Evolutionary conservation across 1,140 invertebrate species (phyloP).

Genomic region (Drosophila murphyi): DNA sequence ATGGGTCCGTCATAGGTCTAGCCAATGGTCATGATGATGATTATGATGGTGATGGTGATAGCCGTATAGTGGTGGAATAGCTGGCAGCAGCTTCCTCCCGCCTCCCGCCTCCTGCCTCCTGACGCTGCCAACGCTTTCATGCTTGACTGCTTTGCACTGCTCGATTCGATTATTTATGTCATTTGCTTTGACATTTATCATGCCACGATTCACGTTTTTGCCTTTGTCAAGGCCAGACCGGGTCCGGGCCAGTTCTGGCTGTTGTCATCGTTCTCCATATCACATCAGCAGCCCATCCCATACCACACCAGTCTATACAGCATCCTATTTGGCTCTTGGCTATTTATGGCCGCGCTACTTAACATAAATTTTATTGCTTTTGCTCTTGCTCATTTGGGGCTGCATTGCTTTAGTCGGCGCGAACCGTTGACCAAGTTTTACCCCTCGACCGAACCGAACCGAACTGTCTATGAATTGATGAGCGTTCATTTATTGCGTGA

Average conservation of each 20-base stretch:
- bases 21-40: constrained; percentile 25
- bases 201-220: constrained; percentile 76
- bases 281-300: constrained; percentile 38
- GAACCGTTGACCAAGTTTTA: constrained; percentile 43
- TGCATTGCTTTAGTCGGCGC: constrained; percentile 66
- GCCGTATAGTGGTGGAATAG: constrained; percentile 40
- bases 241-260: constrained; percentile 3
- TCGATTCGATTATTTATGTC: constrained; percentile 82
- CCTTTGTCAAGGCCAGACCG: constrained; percentile 70
- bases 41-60: constrained; percentile 38
- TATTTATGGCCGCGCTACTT: constrained; percentile 80
- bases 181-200: constrained; percentile 83
- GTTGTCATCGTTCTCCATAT: constrained; percentile 52
- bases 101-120: no score
- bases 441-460: constrained; percentile 21
- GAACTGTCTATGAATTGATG: constrained; percentile 75
- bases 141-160: constrained; percentile 73
- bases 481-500: constrained; percentile 81
- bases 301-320: constrained; percentile 9
- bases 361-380: constrained; percentile 82
- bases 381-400: constrained; percentile 74
- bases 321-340: constrained; percentile 60
- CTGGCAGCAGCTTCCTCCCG: not conserved
- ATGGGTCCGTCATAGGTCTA: constrained; percentile 33
- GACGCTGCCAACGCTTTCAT: constrained; percentile 52